These are phyloP conservation scores for Agrilus mali DNA, from an alignment of 2,888 invertebrate genomes.

Conservation along the genomic window DNA sequence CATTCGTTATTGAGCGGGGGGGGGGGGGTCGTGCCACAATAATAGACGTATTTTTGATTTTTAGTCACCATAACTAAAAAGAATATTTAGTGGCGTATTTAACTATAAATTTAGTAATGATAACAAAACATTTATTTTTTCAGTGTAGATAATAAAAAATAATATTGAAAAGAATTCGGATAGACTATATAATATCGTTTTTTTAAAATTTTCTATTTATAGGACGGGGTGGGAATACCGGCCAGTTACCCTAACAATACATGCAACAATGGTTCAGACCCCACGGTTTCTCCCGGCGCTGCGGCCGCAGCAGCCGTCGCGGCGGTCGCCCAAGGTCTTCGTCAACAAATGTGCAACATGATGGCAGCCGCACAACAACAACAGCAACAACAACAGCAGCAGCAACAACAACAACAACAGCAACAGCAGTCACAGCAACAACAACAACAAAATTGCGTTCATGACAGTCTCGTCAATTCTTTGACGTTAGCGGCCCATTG, in stretches of 20 bases:
- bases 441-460: conserved; percentile 38
- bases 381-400: no score
- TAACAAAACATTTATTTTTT: no score
- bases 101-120: no score
- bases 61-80: no score
- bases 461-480: conserved; percentile 33
- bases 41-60: no score
- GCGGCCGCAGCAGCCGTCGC: conserved; percentile 77
- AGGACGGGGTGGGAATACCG: conserved; percentile 47
- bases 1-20: no score
- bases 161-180: no score
- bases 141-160: no score
- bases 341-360: conserved; percentile 80
- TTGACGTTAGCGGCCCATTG: conserved; percentile 32
- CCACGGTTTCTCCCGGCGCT: conserved; percentile 51
- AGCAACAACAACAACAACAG: conserved; percentile 23
- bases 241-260: conserved; percentile 46
- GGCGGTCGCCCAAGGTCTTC: conserved; percentile 71
- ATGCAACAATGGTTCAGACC: conserved; percentile 43
- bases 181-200: no score
- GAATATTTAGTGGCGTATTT: no score
- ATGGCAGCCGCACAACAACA: conserved; percentile 51
- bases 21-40: no score
- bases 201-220: conserved; percentile 30
- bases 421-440: conserved; percentile 4